Conservation (phyloP, 2,113 vertebrate species). For the Axis porcinus region DNA sequence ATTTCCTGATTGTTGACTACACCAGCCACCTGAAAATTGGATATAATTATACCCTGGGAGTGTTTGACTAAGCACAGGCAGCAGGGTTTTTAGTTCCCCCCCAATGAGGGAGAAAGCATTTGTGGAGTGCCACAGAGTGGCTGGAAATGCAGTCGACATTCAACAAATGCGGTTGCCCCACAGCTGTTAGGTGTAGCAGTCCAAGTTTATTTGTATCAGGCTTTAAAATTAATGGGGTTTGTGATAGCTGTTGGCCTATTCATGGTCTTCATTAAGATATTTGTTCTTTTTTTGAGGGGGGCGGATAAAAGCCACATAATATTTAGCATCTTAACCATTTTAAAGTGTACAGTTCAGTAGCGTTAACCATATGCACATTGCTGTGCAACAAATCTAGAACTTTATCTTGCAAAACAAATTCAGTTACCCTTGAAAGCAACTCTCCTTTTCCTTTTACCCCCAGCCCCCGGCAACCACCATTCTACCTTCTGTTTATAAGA, state of each 20-base stretch:
- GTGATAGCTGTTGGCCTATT: not conserved
- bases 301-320: not conserved
- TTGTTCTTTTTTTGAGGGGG: not conserved
- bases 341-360: not conserved
- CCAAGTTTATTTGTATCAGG: not conserved
- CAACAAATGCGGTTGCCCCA: not conserved
- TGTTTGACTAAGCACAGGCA: not conserved
- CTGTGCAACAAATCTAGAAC: not conserved
- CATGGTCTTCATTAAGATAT: not conserved
- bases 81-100: not conserved
- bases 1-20: not conserved
- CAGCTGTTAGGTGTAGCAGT: not conserved
- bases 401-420: not conserved
- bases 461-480: not conserved
- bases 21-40: not conserved
- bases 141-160: not conserved
- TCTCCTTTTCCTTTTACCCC: not conserved
- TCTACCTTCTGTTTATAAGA: constrained; percentile 12
- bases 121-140: not conserved
- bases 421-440: not conserved
- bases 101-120: not conserved
- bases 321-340: not conserved
- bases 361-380: not conserved
- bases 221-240: constrained; percentile 25
- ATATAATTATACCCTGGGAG: not conserved